Conservation (phyloP, 2,888 invertebrate species). For the Pseudanteris insignis region DNA sequence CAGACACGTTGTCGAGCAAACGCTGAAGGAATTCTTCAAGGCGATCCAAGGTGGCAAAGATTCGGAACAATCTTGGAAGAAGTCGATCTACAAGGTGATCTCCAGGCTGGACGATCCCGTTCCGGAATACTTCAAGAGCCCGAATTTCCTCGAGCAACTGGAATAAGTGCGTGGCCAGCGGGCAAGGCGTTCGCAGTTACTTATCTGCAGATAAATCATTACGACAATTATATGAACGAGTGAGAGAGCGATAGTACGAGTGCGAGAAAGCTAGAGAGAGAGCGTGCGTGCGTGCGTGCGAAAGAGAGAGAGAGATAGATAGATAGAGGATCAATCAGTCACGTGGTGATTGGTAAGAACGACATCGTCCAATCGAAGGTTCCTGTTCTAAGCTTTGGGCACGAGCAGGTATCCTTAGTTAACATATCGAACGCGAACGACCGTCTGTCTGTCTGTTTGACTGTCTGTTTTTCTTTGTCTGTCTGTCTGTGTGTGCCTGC, state of each 20-base stretch:
- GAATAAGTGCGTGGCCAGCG: slow-evolving; percentile 73
- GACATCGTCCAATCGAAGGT: slow-evolving; percentile 54
- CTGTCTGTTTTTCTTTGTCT: slow-evolving; percentile 38
- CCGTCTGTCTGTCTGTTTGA: slow-evolving; percentile 34
- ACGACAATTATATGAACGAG: slow-evolving; percentile 10
- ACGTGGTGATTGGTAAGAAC: slow-evolving; percentile 41
- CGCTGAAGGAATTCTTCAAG: slow-evolving; percentile 98
- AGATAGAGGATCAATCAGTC: slow-evolving; percentile 29
- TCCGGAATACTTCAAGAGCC: slow-evolving; percentile 99
- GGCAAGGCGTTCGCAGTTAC: slow-evolving; percentile 23
- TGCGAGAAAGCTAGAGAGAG: neutral
- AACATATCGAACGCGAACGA: slow-evolving; percentile 61
- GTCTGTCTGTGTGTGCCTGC: too few relatives aligned
- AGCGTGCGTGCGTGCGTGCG: neutral
- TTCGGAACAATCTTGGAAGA: slow-evolving; percentile 99
- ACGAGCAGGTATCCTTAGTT: slow-evolving; percentile 63
- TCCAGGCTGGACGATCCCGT: slow-evolving; percentile 98
- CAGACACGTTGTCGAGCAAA: slow-evolving; percentile 96
- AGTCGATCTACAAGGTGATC: slow-evolving; percentile 99
- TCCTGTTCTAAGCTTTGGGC: slow-evolving; percentile 48
- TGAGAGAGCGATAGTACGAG: too few relatives aligned
- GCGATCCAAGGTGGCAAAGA: slow-evolving; percentile 97
- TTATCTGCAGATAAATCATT: slow-evolving; percentile 34
- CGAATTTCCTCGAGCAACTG: slow-evolving; percentile 98
- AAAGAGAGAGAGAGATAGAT: too few relatives aligned